Base-by-base conservation (phyloP, 2,888 invertebrate species). In the Macrosoma leucophasiata region DNA sequence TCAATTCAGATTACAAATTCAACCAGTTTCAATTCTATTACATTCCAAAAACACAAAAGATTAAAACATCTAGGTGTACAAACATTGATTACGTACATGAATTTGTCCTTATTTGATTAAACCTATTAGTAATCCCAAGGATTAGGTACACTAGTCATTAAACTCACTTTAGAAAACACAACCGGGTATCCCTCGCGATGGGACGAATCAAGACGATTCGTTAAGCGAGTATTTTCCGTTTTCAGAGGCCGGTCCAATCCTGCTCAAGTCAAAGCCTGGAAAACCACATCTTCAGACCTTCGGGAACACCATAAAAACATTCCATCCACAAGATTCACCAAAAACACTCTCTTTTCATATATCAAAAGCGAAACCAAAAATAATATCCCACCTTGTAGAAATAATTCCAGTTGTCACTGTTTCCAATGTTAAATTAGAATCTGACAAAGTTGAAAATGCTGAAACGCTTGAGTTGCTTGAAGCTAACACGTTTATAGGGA, bases 191-290 rank as follows among this genome's bases (percentile, higher is more conserved):
- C 31, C 41, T 52, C 53, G 43, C 53, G 41, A 29, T 30, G 19
- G 24, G 38, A 58, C 62, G 63, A 62, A 64, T 70, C 62, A 25
- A 42, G 35, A 33, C 36, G 67, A 60, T 72, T 70, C 71, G 62
- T 65, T 48, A 64, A 70, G 66, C 58, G 59, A 55, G 60, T 55
- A 35, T 68, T 71, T 72, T 62, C 54, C 43, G 55, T 64, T 76
- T 76, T 62, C 75, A 76, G 75, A 68, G 32, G 44, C 45, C 43
- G 53, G 52, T 48, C 54, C 55, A 48, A 52, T 48, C 47, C 58
- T 41, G 47, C 45, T 45, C 61, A 51, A 52, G 39, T 50, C 57
- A 62, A 50, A 46, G 53, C 49, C 51, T 52, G 50, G 12, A 25
- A 30, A 41, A 31, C 35, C 32, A 24, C 31, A n/a, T 37, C 41